phyloP scores from a whole-genome alignment of 2,888 invertebrate species.

The Eristalis intricaria region DNA sequence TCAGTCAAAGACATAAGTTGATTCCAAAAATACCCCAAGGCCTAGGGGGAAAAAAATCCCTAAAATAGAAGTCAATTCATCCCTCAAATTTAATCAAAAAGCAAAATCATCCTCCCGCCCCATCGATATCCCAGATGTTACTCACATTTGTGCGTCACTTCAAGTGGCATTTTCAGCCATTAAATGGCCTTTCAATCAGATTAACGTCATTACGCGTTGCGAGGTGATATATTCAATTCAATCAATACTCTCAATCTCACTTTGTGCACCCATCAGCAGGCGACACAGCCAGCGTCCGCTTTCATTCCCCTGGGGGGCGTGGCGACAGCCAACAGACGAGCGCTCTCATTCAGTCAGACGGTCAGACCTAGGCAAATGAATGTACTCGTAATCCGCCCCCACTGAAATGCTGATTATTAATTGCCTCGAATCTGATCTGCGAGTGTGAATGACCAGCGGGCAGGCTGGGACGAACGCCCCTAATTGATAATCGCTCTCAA shows the following conservation, averaged over 20 bases:
- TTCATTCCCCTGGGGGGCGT: neutral
- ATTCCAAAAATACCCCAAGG: no score
- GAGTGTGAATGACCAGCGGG: neutral
- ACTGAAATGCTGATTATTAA: conserved; percentile 63
- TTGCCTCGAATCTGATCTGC: conserved; percentile 31
- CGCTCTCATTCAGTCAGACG: neutral
- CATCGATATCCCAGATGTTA: neutral
- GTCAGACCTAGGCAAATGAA: conserved; percentile 15
- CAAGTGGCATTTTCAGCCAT: conserved; percentile 2
- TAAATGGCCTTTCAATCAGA: conserved; percentile 48
- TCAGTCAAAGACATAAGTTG: no score
- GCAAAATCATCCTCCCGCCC: neutral
- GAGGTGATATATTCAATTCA: neutral
- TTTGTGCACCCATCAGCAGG: neutral
- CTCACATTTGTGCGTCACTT: neutral
- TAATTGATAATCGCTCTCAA: conserved; percentile 56
- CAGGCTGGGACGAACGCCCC: conserved; percentile 37
- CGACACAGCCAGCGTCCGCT: neutral
- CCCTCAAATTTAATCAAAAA: no score
- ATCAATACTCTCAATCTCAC: neutral
- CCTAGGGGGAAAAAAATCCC: no score
- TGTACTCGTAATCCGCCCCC: conserved; percentile 57
- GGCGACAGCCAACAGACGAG: neutral
- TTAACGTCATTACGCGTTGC: conserved; percentile 30
- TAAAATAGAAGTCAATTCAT: no score